phyloP scores from a whole-genome alignment of 1,140 invertebrate genomes.

The Nasonia longicornis region DNA sequence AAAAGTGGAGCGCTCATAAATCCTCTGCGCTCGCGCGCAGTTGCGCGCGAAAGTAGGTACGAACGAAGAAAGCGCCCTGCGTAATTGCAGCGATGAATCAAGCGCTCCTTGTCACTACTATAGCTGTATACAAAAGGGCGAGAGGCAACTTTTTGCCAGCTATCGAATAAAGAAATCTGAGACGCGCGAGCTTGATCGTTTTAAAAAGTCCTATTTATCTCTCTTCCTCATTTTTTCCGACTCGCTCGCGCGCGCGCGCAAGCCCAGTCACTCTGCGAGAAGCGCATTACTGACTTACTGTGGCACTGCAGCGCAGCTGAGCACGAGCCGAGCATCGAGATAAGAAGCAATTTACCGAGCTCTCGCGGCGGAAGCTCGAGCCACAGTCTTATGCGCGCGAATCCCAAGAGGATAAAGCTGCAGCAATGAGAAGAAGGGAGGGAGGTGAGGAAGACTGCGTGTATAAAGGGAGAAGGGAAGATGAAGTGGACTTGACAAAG shows the following conservation, averaged over 20 bases:
- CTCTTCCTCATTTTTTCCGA: not conserved
- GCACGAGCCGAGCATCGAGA: constrained; percentile 13
- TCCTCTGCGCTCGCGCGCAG: no score
- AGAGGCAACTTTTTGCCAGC: not conserved
- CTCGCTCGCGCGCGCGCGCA: not conserved
- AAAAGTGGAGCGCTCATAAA: no score
- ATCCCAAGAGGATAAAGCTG: constrained; percentile 28
- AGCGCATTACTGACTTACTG: constrained; percentile 29
- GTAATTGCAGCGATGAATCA: no score
- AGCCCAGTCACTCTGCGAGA: not conserved
- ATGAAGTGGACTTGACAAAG: constrained; percentile 30
- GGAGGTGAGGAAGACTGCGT: not conserved
- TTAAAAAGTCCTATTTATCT: constrained; percentile 27
- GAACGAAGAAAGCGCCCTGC: no score
- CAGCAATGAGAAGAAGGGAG: not conserved
- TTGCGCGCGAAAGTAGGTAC: no score
- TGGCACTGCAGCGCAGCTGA: not conserved
- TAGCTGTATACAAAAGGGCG: not conserved
- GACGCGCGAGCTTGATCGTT: constrained; percentile 11
- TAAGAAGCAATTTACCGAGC: constrained; percentile 40
- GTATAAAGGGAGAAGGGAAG: not conserved
- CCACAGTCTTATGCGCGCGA: constrained; percentile 4
- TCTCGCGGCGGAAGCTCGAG: constrained; percentile 14
- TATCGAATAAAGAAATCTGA: constrained; percentile 19
- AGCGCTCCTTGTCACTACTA: not conserved